phyloP scores from a whole-genome alignment of 2,888 invertebrate species.

The Pocota personata region DNA sequence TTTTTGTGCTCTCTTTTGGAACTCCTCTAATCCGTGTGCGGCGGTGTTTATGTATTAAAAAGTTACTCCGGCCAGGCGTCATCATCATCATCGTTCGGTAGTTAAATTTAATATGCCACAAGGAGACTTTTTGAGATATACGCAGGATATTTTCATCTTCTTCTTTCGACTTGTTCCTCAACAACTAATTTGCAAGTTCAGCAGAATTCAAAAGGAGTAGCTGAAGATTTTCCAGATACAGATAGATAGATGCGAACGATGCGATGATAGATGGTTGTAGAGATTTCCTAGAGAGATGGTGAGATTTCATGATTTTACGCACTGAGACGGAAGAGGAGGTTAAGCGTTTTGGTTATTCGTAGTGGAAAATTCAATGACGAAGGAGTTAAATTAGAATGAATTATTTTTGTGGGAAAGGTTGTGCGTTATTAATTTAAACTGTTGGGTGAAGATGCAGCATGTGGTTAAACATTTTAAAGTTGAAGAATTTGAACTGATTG shows the following conservation, averaged over 20 bases:
- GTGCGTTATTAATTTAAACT: constrained; percentile 7
- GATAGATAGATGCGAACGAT: constrained; percentile 16
- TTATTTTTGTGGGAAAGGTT: constrained; percentile 6
- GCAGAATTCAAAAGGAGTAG: constrained; percentile 34
- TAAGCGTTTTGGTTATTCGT: constrained; percentile 60
- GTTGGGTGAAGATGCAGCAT: background rate
- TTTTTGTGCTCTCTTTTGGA: constrained; percentile 9
- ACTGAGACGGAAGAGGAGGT: constrained; percentile 64
- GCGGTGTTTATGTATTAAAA: constrained; percentile 73
- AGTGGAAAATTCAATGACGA: constrained; percentile 70
- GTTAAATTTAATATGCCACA: constrained; percentile 72
- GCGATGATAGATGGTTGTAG: constrained; percentile 57
- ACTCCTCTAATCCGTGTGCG: constrained; percentile 70
- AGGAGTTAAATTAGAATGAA: constrained; percentile 64
- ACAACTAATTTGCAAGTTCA: constrained; percentile 73
- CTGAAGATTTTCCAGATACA: background rate
- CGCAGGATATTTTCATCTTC: constrained; percentile 59
- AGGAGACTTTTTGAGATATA: constrained; percentile 54
- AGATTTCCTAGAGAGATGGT: constrained; percentile 8
- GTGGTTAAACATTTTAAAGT: background rate
- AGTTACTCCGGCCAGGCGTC: constrained; percentile 68
- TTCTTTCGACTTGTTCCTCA: constrained; percentile 37
- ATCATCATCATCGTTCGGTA: constrained; percentile 40
- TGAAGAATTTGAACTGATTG: too few species aligned
- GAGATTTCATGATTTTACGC: constrained; percentile 62